These are phyloP conservation scores for Bufotes viridis DNA, from an alignment of 2,797 vertebrate species.

Conservation along the genomic window DNA sequence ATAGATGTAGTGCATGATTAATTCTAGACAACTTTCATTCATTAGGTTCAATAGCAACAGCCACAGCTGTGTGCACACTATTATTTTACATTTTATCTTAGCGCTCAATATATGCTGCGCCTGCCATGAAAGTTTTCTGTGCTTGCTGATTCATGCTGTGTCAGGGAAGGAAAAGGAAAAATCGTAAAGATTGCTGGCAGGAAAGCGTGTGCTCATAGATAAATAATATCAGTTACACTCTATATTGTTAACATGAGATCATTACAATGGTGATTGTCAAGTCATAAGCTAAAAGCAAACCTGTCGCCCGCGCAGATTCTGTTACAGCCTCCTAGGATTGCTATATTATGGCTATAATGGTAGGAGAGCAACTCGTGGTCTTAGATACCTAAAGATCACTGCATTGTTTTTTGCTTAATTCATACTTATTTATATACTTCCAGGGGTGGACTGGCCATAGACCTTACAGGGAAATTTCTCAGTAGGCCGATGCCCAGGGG, in stretches of 20 bases:
- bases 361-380: not conserved
- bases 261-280: not conserved
- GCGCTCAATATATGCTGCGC: constrained; percentile 1
- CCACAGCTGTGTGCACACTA: constrained; percentile 2
- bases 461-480: no score
- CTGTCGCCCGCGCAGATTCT: not conserved
- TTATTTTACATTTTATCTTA: constrained; percentile 13
- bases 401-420: not conserved
- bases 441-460: no score
- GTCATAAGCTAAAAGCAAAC: not conserved
- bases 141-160: constrained; percentile 2
- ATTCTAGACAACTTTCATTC: constrained; percentile 10
- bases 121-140: not conserved
- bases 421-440: no score
- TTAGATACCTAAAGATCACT: not conserved
- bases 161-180: not conserved
- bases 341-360: not conserved
- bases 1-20: constrained; percentile 18
- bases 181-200: constrained; percentile 10
- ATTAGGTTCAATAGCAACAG: constrained; percentile 21
- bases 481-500: no score
- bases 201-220: not conserved
- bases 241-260: not conserved
- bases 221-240: not conserved
- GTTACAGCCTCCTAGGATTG: not conserved